These are phyloP conservation scores for Centropus bengalensis DNA, from an alignment of 2,113 vertebrate genomes.

Conservation along the genomic window DNA sequence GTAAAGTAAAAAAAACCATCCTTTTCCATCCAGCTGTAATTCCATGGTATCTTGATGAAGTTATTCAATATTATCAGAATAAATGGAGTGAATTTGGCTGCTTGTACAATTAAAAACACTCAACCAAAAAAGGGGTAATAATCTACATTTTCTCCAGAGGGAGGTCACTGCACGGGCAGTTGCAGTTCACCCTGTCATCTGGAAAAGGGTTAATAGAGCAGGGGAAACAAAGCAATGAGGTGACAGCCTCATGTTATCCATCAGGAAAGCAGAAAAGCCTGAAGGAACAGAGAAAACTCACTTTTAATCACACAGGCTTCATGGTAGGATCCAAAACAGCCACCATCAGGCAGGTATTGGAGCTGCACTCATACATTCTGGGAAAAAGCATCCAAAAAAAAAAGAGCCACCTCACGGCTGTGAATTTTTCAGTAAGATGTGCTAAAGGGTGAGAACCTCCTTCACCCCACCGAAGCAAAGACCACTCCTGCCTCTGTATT, in stretches of 20 bases:
- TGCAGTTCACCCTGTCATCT: not conserved
- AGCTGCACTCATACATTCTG: not conserved
- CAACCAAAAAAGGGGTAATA: not conserved
- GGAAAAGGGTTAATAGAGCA: not conserved
- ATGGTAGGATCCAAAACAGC: not conserved
- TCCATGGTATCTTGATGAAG: not conserved
- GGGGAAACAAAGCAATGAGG: not conserved
- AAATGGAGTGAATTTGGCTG: not conserved
- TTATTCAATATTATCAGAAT: not conserved
- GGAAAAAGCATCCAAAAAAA: not conserved
- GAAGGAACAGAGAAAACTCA: not conserved
- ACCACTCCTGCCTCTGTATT: not conserved
- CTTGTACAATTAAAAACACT: not conserved
- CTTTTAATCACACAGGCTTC: not conserved
- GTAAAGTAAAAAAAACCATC: not conserved
- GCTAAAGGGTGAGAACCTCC: too few relatives aligned
- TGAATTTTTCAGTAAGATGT: not conserved
- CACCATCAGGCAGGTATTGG: fast-evolving
- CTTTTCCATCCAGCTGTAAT: not conserved
- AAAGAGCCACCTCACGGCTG: not conserved
- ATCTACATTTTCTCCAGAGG: not conserved
- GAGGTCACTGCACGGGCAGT: not conserved
- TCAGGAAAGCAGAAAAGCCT: not conserved
- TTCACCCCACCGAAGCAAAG: too few relatives aligned
- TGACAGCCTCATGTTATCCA: not conserved